A percentile compares a stretch with the other conserved stretches of the same genome.
Conservation (phyloP, 64 coral and sea anemone genomes). For the Stylophora pistillata region DNA sequence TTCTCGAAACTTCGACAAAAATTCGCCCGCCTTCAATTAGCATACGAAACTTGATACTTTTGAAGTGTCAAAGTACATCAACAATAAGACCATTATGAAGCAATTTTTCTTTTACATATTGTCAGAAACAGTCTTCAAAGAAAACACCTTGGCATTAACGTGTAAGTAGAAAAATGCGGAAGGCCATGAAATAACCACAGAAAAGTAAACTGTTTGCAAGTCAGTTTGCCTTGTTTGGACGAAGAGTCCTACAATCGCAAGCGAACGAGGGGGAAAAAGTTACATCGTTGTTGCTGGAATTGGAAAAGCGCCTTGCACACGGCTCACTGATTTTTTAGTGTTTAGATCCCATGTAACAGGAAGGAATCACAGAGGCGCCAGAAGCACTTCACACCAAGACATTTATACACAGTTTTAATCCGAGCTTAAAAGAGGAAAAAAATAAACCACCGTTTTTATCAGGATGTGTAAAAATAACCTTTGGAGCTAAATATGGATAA, state of each 20-base stretch:
- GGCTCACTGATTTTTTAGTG: background rate
- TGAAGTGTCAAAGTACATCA: background rate
- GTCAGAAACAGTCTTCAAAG: conserved; percentile 20
- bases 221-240: background rate
- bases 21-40: conserved; percentile 16
- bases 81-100: conserved; percentile 25
- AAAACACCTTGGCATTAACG: conserved; percentile 10
- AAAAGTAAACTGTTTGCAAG: background rate
- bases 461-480: background rate
- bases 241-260: background rate
- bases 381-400: background rate
- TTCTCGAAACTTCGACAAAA: conserved; percentile 26
- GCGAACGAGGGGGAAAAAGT: background rate
- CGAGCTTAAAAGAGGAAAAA: background rate
- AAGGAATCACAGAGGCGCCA: background rate
- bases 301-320: background rate
- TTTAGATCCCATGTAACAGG: background rate
- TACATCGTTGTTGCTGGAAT: no score
- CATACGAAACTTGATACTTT: conserved; percentile 4
- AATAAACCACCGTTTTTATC: background rate
- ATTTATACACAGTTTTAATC: background rate
- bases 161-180: conserved; percentile 21
- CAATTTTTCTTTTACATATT: conserved; percentile 8
- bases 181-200: background rate
- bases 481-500: background rate